Conservation (phyloP, 2,113 vertebrate genomes). For the Origma solitaria region DNA sequence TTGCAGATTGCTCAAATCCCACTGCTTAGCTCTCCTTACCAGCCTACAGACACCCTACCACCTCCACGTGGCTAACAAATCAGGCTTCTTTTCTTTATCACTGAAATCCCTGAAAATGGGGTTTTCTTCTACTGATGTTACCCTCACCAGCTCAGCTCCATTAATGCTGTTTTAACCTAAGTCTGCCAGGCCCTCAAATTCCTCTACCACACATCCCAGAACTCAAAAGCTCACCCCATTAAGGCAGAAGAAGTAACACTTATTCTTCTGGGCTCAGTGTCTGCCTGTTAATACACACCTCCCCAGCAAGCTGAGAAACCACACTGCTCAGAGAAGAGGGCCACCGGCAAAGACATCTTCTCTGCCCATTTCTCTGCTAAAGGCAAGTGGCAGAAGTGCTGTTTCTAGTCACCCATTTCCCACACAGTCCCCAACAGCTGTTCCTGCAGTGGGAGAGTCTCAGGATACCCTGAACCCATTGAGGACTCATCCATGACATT, state of each 20-base stretch:
- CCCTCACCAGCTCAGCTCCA: background rate
- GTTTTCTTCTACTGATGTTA: background rate
- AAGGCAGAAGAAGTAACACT: background rate
- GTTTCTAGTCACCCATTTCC: background rate
- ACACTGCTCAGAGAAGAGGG: background rate
- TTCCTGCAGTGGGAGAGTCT: background rate
- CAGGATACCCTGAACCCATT: background rate
- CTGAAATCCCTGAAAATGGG: background rate
- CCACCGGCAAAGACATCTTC: background rate
- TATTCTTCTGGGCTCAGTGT: background rate
- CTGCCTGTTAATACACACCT: background rate
- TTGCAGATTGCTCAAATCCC: background rate
- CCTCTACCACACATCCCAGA: background rate
- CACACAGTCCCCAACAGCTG: fast-evolving
- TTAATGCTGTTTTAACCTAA: background rate
- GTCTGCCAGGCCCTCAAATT: background rate
- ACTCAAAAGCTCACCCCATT: background rate
- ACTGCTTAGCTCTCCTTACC: background rate
- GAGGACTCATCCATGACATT: background rate
- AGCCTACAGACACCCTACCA: background rate
- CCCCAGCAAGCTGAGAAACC: background rate
- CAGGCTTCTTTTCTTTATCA: background rate
- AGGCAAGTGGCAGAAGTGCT: background rate
- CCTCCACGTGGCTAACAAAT: background rate
- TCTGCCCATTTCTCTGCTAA: background rate